Base-by-base conservation (phyloP, 53 echinoderm and acorn worm genomes). In the Stichopus horrens region DNA sequence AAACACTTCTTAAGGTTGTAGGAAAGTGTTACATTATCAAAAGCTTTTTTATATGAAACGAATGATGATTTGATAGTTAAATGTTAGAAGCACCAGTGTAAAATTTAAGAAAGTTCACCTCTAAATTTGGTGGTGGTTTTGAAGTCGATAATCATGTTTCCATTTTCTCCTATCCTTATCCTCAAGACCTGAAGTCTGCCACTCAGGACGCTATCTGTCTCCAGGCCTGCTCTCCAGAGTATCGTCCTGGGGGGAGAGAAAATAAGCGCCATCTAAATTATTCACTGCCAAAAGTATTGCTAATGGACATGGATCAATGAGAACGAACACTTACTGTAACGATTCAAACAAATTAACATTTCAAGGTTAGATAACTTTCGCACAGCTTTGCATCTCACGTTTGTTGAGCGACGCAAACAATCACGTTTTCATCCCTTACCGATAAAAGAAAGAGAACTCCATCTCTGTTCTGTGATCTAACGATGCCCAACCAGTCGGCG, bases 401-500 rank as follows among this genome's bases (percentile, higher is more conserved):
- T 37, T 37, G 37, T 37, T 37, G 2, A 37, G 37, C 37, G 37
- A 37, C 2, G 37, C 37, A 37, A 37, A 37, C 37, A 2, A 37
- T 37, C 37, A 37, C 37, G 2, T 37, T 37, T 37, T 37, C 37
- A 37, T 58, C 19, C 76, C 92, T 91, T 78, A 99, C 99, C 93
- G 94, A 88, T 99, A 99, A 79, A 99, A 99, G 89, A 99, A 99
- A 57, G 99, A 99, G 86, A 99, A 99, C 80, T 99, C 99, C 99
- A 99, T 99, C 59, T 96, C 96, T 8, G 99, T 99, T 77, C 96
- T 89, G 77, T 99, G 99, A 74, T 99, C 99, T 76, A 99, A 74
- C 4, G 99, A 92, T 0, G 94, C 99, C 99, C 99, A 99, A 5
- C 99, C 99, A 2, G 99, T 99, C 11, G 99, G 99, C 20, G 99